Evolutionary conservation across 1,140 invertebrate genomes (phyloP).

Genomic region (Leptonema lineaticorne): DNA sequence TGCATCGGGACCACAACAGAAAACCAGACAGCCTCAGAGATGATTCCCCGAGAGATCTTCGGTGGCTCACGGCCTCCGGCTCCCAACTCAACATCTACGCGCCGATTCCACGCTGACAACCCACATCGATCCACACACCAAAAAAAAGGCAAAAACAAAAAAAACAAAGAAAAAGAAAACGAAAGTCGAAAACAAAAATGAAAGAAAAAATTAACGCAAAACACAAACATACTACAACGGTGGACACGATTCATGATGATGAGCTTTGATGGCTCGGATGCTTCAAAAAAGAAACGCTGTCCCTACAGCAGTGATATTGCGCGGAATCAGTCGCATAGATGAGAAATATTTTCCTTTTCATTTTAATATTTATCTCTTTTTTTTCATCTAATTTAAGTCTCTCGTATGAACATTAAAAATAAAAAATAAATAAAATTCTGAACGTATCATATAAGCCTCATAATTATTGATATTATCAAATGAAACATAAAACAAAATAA

Average conservation of each 20-base stretch:
- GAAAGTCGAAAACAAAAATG: no score
- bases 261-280: no score
- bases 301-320: no score
- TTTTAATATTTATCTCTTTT: background rate
- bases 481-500: background rate
- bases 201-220: no score
- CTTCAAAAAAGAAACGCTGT: no score
- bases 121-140: background rate
- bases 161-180: background rate
- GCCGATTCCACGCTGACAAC: conserved; percentile 5
- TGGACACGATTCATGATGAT: no score
- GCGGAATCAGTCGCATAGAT: background rate
- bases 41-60: background rate
- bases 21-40: conserved; percentile 8
- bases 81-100: conserved; percentile 3
- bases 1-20: conserved; percentile 47
- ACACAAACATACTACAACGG: no score
- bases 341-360: background rate
- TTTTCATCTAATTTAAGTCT: no score
- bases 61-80: background rate
- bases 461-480: no score
- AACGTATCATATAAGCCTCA: no score
- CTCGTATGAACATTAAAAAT: no score
- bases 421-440: no score
- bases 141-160: background rate